Conservation (phyloP, 2,888 invertebrate genomes). For the Anorthoa munda region DNA sequence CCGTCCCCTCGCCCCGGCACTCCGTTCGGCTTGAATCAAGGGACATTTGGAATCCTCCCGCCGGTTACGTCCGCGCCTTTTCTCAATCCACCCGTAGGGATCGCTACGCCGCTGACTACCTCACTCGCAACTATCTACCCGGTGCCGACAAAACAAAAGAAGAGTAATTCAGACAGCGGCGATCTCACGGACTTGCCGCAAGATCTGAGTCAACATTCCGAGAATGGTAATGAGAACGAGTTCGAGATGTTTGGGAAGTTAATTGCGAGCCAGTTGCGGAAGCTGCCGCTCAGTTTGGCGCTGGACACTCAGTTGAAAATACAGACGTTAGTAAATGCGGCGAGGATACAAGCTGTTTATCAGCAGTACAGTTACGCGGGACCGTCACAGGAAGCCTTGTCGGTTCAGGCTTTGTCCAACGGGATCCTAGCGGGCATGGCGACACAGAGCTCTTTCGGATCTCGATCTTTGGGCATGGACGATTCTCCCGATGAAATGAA, state of each 20-base stretch:
- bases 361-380: constrained; percentile 89
- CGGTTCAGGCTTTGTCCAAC: constrained; percentile 87
- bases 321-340: constrained; percentile 87
- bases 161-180: constrained; percentile 78
- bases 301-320: constrained; percentile 88
- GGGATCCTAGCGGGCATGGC: constrained; percentile 87
- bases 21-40: constrained; percentile 85
- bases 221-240: constrained; percentile 87
- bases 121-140: constrained; percentile 88
- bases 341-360: constrained; percentile 87
- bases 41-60: constrained; percentile 85
- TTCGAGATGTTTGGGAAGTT: constrained; percentile 89
- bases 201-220: constrained; percentile 87
- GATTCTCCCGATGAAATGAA: constrained; percentile 86
- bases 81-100: constrained; percentile 88
- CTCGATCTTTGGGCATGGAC: constrained; percentile 78
- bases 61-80: constrained; percentile 84
- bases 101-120: constrained; percentile 87
- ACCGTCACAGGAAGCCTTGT: constrained; percentile 86
- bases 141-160: constrained; percentile 86
- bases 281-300: constrained; percentile 85
- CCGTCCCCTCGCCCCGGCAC: constrained; percentile 88
- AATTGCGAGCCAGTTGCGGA: constrained; percentile 87
- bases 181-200: constrained; percentile 85
- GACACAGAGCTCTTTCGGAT: constrained; percentile 80